Evolutionary conservation across 2,888 invertebrate species (phyloP).

Genomic region (Masnerella sp.): DNA sequence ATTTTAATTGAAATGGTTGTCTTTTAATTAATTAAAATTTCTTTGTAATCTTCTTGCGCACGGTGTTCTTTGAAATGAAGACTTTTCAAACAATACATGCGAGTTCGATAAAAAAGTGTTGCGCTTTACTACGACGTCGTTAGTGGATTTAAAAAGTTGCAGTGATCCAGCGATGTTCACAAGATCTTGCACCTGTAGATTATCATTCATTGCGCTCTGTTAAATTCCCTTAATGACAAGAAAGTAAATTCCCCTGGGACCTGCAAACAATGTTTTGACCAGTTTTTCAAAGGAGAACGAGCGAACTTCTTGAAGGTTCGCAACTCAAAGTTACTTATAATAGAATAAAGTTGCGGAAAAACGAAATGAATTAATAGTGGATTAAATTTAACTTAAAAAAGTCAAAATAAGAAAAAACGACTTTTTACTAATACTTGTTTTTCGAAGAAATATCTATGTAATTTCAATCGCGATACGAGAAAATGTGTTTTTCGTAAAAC

Average conservation of each 20-base stretch:
- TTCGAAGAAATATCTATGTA: too few species aligned
- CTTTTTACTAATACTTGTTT: neutral
- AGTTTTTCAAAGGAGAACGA: slow-evolving; percentile 12
- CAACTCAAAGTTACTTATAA: neutral
- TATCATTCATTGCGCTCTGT: slow-evolving; percentile 5
- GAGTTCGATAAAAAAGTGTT: slow-evolving; percentile 7
- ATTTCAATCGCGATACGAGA: too few species aligned
- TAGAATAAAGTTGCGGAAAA: slow-evolving; percentile 5
- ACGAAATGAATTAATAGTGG: neutral
- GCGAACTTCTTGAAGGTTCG: neutral
- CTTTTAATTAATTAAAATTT: too few species aligned
- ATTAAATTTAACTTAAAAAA: neutral
- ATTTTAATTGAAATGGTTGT: too few species aligned
- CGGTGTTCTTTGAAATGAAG: too few species aligned
- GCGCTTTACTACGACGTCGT: neutral
- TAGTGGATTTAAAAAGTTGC: slow-evolving; percentile 1
- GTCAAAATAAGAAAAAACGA: neutral
- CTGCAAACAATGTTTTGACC: slow-evolving; percentile 8
- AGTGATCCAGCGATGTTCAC: neutral
- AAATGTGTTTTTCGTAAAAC: slow-evolving; percentile 1
- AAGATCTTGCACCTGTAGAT: slow-evolving; percentile 9
- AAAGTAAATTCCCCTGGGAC: slow-evolving; percentile 10
- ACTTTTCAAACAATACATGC: too few species aligned
- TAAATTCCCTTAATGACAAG: slow-evolving; percentile 6
- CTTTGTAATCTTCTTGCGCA: too few species aligned